Conservation (phyloP, 2,888 invertebrate species). For the Caradrina kadenii region DNA sequence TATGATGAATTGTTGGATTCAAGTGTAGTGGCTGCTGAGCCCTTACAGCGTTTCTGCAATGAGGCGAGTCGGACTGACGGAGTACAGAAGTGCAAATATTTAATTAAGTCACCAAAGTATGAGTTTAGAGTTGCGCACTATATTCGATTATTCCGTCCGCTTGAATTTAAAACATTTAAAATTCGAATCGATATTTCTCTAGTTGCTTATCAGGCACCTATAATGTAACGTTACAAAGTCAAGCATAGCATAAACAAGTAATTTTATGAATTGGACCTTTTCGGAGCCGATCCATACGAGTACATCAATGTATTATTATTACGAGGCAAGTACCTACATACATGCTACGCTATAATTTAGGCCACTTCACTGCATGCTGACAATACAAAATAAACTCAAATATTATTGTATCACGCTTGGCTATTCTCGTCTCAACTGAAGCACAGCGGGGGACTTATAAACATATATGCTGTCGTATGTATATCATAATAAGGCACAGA, state of each 20-base stretch:
- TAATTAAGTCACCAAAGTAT: no score
- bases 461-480: conserved; percentile 40
- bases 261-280: conserved; percentile 15
- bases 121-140: no score
- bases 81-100: no score
- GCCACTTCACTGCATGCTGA: conserved; percentile 61
- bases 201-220: no score
- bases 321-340: conserved; percentile 7
- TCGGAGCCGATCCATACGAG: conserved; percentile 2
- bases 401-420: conserved; percentile 64
- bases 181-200: no score
- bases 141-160: no score
- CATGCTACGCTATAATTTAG: conserved; percentile 50
- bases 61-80: no score
- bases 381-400: conserved; percentile 63
- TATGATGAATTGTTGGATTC: conserved; percentile 19
- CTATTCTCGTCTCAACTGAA: conserved; percentile 77
- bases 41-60: background rate
- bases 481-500: conserved; percentile 12
- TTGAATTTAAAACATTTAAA: no score
- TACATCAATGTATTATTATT: conserved; percentile 40
- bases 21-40: conserved; percentile 23
- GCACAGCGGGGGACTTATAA: conserved; percentile 78
- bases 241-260: conserved; percentile 21
- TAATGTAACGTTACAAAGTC: no score